Evolutionary conservation across 2,113 vertebrate genomes (phyloP), one percentile per base, ranked within the genome.

Genomic region (Eira barbara): DNA sequence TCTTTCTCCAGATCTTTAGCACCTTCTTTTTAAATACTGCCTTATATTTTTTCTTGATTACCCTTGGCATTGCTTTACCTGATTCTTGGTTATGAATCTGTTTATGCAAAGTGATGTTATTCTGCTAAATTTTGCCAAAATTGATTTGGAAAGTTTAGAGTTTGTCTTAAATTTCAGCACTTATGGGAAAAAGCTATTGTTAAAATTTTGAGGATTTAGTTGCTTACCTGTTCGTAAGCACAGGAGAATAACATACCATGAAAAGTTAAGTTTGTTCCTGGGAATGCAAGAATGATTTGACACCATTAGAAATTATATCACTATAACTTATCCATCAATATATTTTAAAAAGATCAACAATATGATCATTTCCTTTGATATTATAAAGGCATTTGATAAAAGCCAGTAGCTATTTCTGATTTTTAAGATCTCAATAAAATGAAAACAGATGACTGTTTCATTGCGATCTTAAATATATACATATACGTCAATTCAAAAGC

Each of bases 361-460:
- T 47, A 6, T 47, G 17, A 31, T 79, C 25, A n/a, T 61, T 92
- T 89, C 86, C 71, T 80, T 90, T 96, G 71, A 36, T 90, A 7
- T 9, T 79, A 12, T 71, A 45, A 83, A 36, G n/a, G 15, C 42
- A 85, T 59, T 76, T 84, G 14, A 52, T 89, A 69, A 61, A 89
- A 94, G 21, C 47, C 74, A 94, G 25, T 47, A 65, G 91, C 45
- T 57, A 7, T 91, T 52, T 80, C 55, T 94, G 25, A 57, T 61
- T 85, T 85, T 86, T 94, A 86, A 80, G 73, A 63, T 76, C 17
- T 47, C 88, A 96, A 23, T 89, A 21, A 85, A 90, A 67, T 79
- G 65, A 96, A 69, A 79, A 71, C 49, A 47, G 36, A 65, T 82
- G 52, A 17, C 23, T 61, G 34, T 63, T 73, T 86, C 74, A 63